Base-by-base conservation (phyloP, 2,113 vertebrate genomes). In the Caranx ignobilis region DNA sequence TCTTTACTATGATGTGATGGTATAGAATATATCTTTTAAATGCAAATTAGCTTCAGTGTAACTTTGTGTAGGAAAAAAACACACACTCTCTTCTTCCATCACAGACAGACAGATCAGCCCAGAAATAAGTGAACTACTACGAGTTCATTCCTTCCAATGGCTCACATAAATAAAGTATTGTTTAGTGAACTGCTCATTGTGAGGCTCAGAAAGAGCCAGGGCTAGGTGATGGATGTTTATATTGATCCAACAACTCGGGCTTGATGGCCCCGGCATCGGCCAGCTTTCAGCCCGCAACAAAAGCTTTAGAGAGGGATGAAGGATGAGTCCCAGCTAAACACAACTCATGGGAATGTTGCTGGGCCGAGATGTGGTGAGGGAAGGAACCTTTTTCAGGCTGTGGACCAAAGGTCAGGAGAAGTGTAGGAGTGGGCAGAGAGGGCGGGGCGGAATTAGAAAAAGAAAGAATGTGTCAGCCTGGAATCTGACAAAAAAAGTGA, bases 181-280 rank as follows among this genome's bases (percentile, higher is more conserved):
- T 95, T 91, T 89, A 79, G 86, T 78, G 90, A 93, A 88, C 93
- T 89, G 88, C 65, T 87, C 87, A 89, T 95, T 95, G 94, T 94
- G 89, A 59, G 73, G 54, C 64, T 66, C 62, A 83, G 84, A 92
- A 95, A 95, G 88, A 86, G 77, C 81, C 69, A 0, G 65, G 89
- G 85, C 88, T 83, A 87, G 88, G 87, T 95, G 93, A 93, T 92
- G 91, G 93, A 95, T 91, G 92, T 92, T 87, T 92, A 91, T 94
- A 95, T 93, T 95, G 94, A 95, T 93, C 92, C 89, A 92, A 93
- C 94, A 94, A 93, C 87, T 88, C 43, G 79, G 91, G 89, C 90
- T 91, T 69, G 92, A 93, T 90, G 91, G 91, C 91, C 91, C 70
- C 76, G 63, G 91, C 91, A 92, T 91, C 81, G 80, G 81, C 86